Conservation (phyloP, 1,140 invertebrate genomes). For the Harpegnathos saltator region DNA sequence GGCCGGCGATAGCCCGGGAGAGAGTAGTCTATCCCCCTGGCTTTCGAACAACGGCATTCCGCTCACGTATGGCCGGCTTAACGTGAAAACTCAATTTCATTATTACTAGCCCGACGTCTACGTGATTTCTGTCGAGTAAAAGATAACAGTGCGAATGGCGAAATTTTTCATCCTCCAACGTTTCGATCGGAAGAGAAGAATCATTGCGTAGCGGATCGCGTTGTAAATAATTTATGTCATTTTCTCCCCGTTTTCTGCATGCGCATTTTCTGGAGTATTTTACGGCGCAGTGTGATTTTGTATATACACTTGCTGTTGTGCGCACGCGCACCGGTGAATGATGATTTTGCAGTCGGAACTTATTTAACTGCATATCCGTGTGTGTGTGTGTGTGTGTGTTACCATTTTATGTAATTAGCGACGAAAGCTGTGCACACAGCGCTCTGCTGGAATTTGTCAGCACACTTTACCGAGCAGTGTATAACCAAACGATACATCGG, state of each 20-base stretch:
- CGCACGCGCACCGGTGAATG: no score
- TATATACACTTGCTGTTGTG: no score
- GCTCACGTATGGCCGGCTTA: constrained; percentile 7
- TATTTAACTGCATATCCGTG: no score
- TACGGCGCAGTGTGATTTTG: no score
- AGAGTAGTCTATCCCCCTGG: no score
- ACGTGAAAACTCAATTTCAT: constrained; percentile 50
- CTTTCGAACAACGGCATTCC: constrained; percentile 21
- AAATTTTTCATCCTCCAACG: background rate
- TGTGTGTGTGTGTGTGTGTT: no score
- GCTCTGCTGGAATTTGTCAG: background rate
- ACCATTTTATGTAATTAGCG: no score
- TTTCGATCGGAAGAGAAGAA: background rate
- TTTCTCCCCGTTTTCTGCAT: no score
- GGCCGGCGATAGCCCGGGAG: background rate
- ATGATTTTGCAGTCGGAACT: no score
- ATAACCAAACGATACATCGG: background rate
- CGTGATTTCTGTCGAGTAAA: constrained; percentile 8
- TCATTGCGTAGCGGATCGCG: background rate
- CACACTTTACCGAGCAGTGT: background rate
- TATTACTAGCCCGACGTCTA: constrained; percentile 31
- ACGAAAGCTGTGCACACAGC: background rate
- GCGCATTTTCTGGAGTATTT: no score
- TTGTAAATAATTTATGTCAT: no score
- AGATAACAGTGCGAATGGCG: constrained; percentile 1